A percentile compares a stretch with the other conserved stretches of the same genome.
These are phyloP conservation scores for Dicyrtoma fusca DNA, from an alignment of 2,888 invertebrate genomes.

Conservation along the genomic window DNA sequence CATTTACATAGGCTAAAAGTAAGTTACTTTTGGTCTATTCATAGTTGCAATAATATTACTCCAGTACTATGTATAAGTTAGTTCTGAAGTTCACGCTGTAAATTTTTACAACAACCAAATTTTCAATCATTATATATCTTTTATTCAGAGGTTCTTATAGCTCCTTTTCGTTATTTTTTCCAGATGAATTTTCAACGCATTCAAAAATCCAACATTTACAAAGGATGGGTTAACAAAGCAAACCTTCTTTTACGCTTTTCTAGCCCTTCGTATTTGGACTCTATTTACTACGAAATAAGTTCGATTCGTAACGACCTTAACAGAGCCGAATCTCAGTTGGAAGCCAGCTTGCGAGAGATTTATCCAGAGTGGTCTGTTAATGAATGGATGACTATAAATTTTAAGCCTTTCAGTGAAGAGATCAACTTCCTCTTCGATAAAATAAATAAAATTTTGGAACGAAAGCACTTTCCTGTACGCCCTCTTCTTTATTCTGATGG, in stretches of 20 bases:
- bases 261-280: conserved; percentile 48
- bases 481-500: conserved; percentile 36
- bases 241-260: conserved; percentile 46
- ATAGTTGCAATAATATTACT: no score
- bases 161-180: conserved; percentile 13
- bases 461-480: conserved; percentile 47
- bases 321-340: conserved; percentile 35
- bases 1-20: conserved; percentile 39
- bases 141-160: no score
- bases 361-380: conserved; percentile 52
- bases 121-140: background rate
- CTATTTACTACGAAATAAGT: conserved; percentile 40
- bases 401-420: conserved; percentile 42
- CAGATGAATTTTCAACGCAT: conserved; percentile 42
- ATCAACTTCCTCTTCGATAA: conserved; percentile 33
- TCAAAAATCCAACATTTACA: conserved; percentile 45
- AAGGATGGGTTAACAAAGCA: conserved; percentile 49
- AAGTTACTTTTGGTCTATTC: no score
- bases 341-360: conserved; percentile 39
- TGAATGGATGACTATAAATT: conserved; percentile 52
- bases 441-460: conserved; percentile 44
- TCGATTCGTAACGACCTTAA: conserved; percentile 46
- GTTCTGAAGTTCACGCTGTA: no score
- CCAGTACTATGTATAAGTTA: no score
- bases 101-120: no score